These are phyloP conservation scores for Eudasyphora cyanicolor DNA, from an alignment of 2,888 invertebrate genomes.

Conservation along the genomic window DNA sequence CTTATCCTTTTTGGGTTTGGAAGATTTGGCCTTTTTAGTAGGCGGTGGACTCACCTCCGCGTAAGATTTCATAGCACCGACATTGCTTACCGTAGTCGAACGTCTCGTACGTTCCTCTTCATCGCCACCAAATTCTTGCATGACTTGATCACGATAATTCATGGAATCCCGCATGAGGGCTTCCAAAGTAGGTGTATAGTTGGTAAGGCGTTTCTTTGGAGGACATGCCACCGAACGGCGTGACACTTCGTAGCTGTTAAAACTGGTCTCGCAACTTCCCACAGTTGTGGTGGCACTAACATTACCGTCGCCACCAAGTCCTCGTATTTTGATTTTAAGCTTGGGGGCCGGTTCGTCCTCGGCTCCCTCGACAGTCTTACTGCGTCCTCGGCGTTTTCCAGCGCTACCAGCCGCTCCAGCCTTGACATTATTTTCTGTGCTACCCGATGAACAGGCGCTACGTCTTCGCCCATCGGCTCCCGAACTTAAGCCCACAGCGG, in stretches of 20 bases:
- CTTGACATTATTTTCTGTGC: constrained; percentile 73
- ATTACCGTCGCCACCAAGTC: constrained; percentile 70
- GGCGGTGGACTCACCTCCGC: constrained; percentile 42
- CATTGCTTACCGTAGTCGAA: constrained; percentile 43
- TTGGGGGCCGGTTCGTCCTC: constrained; percentile 82
- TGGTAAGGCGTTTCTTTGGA: constrained; percentile 88
- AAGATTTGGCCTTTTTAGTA: constrained; percentile 74
- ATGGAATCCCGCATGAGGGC: constrained; percentile 91
- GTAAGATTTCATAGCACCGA: constrained; percentile 76
- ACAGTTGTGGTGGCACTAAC: constrained; percentile 65
- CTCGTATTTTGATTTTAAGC: constrained; percentile 88
- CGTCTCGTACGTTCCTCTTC: constrained; percentile 75
- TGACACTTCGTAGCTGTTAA: constrained; percentile 76
- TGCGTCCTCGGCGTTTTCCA: constrained; percentile 77
- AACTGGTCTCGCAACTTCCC: constrained; percentile 70
- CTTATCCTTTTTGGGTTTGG: constrained; percentile 81
- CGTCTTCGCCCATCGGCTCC: constrained; percentile 80
- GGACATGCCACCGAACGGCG: constrained; percentile 83
- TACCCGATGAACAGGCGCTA: constrained; percentile 80
- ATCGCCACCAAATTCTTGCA: constrained; percentile 90
- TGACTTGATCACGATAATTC: constrained; percentile 91
- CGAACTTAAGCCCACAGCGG: constrained; percentile 50
- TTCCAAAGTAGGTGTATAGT: constrained; percentile 86
- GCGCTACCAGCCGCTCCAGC: constrained; percentile 75
- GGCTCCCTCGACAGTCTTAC: constrained; percentile 77